These are phyloP conservation scores for Melinaea marsaeus DNA, from an alignment of 2,888 invertebrate genomes.

Conservation along the genomic window DNA sequence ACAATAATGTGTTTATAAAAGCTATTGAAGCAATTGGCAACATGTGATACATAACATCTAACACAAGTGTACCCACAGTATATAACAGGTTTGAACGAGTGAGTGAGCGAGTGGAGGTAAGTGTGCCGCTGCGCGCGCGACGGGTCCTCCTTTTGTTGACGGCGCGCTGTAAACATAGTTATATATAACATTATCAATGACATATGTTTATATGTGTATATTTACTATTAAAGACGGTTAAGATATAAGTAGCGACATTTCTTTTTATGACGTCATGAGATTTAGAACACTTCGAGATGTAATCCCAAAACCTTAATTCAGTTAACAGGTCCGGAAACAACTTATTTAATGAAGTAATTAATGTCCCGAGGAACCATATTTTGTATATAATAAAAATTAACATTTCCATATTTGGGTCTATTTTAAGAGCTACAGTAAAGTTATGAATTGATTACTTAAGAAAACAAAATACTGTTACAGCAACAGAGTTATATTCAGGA, in stretches of 20 bases:
- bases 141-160: background rate
- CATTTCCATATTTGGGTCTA: background rate
- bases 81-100: conserved; percentile 1
- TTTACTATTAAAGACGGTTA: too few species aligned
- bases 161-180: background rate
- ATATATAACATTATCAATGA: too few species aligned
- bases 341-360: background rate
- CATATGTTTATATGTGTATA: too few species aligned
- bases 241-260: too few species aligned
- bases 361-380: background rate
- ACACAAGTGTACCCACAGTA: background rate
- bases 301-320: conserved; percentile 18
- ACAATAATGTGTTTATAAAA: background rate
- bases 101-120: background rate
- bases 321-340: conserved; percentile 18
- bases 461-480: too few species aligned
- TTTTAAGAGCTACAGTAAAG: too few species aligned
- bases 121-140: background rate
- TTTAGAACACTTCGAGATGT: conserved; percentile 7
- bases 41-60: background rate
- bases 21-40: background rate
- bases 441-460: too few species aligned
- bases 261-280: background rate
- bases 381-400: conserved; percentile 1
- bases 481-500: too few species aligned